These are phyloP conservation scores for Vulpes lagopus DNA, from an alignment of 2,113 vertebrate genomes.

Conservation along the genomic window DNA sequence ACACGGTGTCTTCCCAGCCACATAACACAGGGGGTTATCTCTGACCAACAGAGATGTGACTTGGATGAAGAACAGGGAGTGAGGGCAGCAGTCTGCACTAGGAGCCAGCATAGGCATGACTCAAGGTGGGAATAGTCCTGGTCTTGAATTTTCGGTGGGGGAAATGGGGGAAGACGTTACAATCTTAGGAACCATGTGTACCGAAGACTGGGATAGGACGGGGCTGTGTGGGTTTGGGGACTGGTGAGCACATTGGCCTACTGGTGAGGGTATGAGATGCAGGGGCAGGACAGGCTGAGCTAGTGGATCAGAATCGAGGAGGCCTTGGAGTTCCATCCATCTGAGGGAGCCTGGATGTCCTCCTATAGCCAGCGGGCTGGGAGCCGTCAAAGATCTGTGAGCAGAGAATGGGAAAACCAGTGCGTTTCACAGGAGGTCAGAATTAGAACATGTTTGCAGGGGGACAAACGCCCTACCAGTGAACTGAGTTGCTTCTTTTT, in stretches of 20 bases:
- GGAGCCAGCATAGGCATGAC: too few relatives aligned
- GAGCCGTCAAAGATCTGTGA: background rate
- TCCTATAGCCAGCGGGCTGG: background rate
- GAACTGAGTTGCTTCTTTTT: background rate
- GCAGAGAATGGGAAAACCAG: background rate
- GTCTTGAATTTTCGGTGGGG: background rate
- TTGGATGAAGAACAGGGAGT: background rate
- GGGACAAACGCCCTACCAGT: background rate
- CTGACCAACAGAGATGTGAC: background rate
- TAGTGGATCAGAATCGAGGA: background rate
- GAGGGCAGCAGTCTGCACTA: background rate
- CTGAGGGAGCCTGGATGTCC: background rate
- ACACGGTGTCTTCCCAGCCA: accelerated
- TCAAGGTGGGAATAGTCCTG: background rate
- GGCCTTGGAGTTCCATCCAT: background rate
- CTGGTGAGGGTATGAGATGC: accelerated
- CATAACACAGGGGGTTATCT: too few relatives aligned
- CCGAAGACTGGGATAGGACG: background rate
- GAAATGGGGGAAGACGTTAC: background rate
- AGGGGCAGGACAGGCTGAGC: background rate
- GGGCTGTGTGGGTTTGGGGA: background rate
- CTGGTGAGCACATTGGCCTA: background rate
- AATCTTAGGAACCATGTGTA: background rate
- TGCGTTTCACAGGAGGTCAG: background rate
- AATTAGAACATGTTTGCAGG: background rate